A percentile compares a stretch with the other conserved stretches of the same genome.
Conservation (phyloP, 2,888 invertebrate genomes). For the Drosophila prolongata region DNA sequence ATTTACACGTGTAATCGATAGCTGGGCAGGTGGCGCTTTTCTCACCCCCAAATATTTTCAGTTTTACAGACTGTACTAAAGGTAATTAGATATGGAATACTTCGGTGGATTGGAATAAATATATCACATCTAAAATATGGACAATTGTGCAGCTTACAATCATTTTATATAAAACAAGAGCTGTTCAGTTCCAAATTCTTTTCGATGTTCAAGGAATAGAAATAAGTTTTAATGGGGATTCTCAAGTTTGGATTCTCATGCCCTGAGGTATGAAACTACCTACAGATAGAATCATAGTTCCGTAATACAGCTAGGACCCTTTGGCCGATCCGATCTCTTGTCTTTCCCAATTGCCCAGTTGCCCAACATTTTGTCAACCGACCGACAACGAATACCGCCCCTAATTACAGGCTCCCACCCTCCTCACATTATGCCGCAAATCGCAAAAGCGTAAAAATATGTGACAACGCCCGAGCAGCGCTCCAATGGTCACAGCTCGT, state of each 20-base stretch:
- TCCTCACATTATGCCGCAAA: conserved; percentile 44
- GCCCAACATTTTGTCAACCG: conserved; percentile 64
- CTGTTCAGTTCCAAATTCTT: not conserved
- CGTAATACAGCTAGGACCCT: conserved; percentile 7
- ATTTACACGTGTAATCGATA: conserved; percentile 69
- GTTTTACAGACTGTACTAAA: not conserved
- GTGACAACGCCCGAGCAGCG: conserved; percentile 69
- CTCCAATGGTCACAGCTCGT: conserved; percentile 46
- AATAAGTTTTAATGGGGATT: too few relatives aligned
- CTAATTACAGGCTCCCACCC: conserved; percentile 63
- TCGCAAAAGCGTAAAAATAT: conserved; percentile 74
- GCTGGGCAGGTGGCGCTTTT: conserved; percentile 52
- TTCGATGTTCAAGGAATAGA: too few relatives aligned
- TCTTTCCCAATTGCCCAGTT: conserved; percentile 44
- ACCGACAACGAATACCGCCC: conserved; percentile 70
- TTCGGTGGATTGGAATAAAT: too few relatives aligned
- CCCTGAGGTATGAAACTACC: not conserved
- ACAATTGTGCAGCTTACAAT: too few relatives aligned
- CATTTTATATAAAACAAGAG: too few relatives aligned
- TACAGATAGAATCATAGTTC: not conserved
- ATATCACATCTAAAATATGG: too few relatives aligned
- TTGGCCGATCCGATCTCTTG: conserved; percentile 10
- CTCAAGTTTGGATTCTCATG: too few relatives aligned
- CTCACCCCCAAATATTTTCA: not conserved
- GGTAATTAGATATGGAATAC: not conserved